These are phyloP conservation scores for Zoroaster sp. DNA, from an alignment of 53 echinoderm and acorn worm species.

Conservation along the genomic window DNA sequence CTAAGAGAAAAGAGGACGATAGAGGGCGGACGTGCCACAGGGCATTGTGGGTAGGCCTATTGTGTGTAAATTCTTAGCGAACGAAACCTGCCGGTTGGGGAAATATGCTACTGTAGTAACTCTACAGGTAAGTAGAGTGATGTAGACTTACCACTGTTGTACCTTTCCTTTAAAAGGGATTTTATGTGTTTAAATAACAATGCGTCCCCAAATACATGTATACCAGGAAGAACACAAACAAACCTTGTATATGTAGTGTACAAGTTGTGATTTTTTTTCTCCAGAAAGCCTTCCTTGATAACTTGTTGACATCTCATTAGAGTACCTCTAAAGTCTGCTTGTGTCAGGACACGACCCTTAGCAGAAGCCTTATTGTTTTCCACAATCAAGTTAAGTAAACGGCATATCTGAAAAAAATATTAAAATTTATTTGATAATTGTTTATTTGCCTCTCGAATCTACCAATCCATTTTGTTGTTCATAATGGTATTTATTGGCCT, in stretches of 20 bases:
- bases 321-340: slow-evolving; percentile 78
- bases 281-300: slow-evolving; percentile 95
- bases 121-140: background rate
- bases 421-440: no score
- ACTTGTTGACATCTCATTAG: slow-evolving; percentile 87
- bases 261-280: slow-evolving; percentile 97
- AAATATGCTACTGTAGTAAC: background rate
- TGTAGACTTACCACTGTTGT: background rate
- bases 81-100: background rate
- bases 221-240: slow-evolving; percentile 1
- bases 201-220: no score
- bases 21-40: no score
- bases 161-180: no score
- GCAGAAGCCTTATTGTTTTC: slow-evolving; percentile 92
- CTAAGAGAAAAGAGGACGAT: no score
- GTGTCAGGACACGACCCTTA: slow-evolving; percentile 70
- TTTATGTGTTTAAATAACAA: no score
- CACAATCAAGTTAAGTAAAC: slow-evolving; percentile 88
- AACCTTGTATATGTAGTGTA: slow-evolving; percentile 97
- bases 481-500: background rate
- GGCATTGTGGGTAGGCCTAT: no score
- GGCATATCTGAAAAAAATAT: slow-evolving; percentile 76
- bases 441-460: no score
- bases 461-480: background rate
- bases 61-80: background rate